Percentiles rank a stretch among this genome's conserved stretches.
Conservation (phyloP, 2,797 vertebrate genomes). For the Eurystomus glaucurus region DNA sequence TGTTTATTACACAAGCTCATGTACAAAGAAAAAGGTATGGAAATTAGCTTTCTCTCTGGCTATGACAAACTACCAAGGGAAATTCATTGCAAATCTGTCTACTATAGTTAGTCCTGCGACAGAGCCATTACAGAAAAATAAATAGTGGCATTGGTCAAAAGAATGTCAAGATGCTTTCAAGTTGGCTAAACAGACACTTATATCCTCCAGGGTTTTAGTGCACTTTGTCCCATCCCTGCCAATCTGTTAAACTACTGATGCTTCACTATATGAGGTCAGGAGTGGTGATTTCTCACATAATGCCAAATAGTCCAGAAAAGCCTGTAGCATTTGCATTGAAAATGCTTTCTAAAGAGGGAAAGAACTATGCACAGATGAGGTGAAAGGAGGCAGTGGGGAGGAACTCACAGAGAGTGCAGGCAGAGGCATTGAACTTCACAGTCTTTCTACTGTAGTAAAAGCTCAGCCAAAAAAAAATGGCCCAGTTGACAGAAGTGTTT, state of each 20-base stretch:
- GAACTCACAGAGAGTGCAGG: neutral
- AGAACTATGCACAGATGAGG: neutral
- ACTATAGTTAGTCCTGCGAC: conserved; percentile 22
- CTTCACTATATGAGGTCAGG: conserved; percentile 64
- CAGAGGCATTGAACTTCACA: neutral
- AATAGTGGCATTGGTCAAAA: conserved; percentile 72
- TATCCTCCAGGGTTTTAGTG: conserved; percentile 54
- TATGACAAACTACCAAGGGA: conserved; percentile 62
- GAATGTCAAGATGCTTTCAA: conserved; percentile 68
- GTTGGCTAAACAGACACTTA: conserved; percentile 55
- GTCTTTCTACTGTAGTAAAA: neutral
- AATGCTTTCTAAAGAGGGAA: conserved; percentile 43
- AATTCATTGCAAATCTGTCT: conserved; percentile 64
- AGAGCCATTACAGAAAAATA: conserved; percentile 71
- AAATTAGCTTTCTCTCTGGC: conserved; percentile 72
- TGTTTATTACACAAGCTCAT: neutral
- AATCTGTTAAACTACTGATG: conserved; percentile 72
- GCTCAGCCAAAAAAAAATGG: neutral
- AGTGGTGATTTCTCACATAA: conserved; percentile 68
- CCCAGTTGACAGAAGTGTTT: neutral
- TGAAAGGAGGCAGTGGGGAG: neutral
- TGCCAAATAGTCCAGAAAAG: conserved; percentile 67
- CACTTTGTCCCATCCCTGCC: conserved; percentile 60
- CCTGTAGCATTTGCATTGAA: conserved; percentile 60
- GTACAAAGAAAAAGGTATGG: conserved; percentile 51